These are phyloP conservation scores for Dorcus parallelipipedus DNA, from an alignment of 2,888 invertebrate species.

Conservation along the genomic window DNA sequence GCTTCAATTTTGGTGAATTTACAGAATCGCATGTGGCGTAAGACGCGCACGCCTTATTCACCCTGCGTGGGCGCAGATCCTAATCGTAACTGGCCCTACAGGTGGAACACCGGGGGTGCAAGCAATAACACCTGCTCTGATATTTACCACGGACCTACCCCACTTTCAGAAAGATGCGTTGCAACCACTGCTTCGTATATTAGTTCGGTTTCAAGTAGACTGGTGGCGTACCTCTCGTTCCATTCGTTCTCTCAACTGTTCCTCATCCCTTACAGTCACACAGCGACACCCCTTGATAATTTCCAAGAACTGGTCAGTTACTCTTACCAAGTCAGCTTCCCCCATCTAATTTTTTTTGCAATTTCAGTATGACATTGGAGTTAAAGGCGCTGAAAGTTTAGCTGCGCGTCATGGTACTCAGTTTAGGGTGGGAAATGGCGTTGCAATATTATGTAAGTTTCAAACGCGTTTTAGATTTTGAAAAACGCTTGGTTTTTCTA, in stretches of 20 bases:
- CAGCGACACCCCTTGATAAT: conserved; percentile 55
- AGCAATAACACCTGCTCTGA: conserved; percentile 57
- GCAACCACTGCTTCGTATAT: conserved; percentile 56
- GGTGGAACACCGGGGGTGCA: conserved; percentile 62
- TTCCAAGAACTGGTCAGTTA: conserved; percentile 56
- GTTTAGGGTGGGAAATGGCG: conserved; percentile 48
- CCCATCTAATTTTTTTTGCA: neutral
- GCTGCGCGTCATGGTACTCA: conserved; percentile 43
- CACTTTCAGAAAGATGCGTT: conserved; percentile 71
- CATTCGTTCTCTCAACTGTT: conserved; percentile 72
- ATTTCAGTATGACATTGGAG: conserved; percentile 16
- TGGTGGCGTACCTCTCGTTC: conserved; percentile 62
- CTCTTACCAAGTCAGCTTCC: neutral
- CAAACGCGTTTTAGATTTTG: too few relatives aligned
- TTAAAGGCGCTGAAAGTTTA: conserved; percentile 33
- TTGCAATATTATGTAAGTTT: conserved; percentile 50
- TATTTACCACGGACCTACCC: conserved; percentile 60
- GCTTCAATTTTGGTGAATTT: conserved; percentile 28
- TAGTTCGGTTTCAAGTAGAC: conserved; percentile 32
- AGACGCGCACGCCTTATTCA: conserved; percentile 56
- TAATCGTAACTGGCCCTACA: conserved; percentile 73
- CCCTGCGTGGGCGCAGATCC: conserved; percentile 66
- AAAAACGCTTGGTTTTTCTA: too few relatives aligned
- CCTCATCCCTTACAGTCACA: conserved; percentile 68
- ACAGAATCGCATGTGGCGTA: conserved; percentile 67